Evolutionary conservation across 2,113 vertebrate genomes (phyloP).

Genomic region (Phalacrocorax pelagicus): DNA sequence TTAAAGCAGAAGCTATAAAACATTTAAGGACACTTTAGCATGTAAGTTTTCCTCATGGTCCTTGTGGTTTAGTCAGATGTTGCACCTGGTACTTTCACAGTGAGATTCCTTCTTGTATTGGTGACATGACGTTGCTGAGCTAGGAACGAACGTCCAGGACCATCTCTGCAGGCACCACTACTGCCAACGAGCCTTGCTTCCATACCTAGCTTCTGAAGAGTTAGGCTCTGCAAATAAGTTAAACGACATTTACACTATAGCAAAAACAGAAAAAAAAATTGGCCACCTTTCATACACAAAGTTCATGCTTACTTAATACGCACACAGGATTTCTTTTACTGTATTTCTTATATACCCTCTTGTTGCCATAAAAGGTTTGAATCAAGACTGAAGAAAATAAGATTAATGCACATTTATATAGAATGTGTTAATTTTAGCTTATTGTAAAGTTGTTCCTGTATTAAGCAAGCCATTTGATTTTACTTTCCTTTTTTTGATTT

Average conservation of each 20-base stretch:
- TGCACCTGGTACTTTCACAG: constrained; percentile 81
- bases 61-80: constrained; percentile 78
- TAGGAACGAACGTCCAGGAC: constrained; percentile 87
- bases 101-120: constrained; percentile 82
- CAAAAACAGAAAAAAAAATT: background rate
- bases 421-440: background rate
- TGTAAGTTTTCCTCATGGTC: constrained; percentile 28
- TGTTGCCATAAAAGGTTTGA: background rate
- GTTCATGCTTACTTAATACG: accelerated
- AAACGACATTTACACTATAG: background rate
- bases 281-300: background rate
- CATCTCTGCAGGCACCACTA: constrained; percentile 48
- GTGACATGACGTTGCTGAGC: constrained; percentile 93
- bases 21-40: constrained; percentile 80
- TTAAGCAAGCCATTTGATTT: background rate
- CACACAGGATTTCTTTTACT: background rate
- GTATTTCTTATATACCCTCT: background rate
- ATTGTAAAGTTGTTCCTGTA: background rate
- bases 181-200: constrained; percentile 86
- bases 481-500: background rate
- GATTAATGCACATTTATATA: background rate
- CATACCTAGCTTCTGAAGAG: constrained; percentile 92
- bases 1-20: constrained; percentile 60
- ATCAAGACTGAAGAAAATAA: background rate
- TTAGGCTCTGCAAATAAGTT: constrained; percentile 81